phyloP scores from a whole-genome alignment of 2,113 vertebrate species.

The Phycodurus eques region DNA sequence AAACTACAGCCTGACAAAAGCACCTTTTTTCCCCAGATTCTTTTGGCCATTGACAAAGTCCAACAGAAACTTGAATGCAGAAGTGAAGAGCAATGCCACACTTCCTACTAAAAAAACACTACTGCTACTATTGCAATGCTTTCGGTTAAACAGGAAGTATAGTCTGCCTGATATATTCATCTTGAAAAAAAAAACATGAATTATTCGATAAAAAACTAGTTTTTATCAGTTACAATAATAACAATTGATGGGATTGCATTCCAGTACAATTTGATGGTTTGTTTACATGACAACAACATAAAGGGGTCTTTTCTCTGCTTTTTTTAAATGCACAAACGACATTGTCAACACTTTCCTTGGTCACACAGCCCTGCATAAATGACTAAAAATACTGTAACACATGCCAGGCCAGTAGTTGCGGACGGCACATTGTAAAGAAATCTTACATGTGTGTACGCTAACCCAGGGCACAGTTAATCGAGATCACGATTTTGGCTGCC shows the following conservation, averaged over 20 bases:
- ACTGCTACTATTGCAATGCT: neutral
- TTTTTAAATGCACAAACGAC: neutral
- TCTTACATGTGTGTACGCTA: neutral
- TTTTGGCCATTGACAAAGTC: conserved; percentile 9
- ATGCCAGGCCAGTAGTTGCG: neutral
- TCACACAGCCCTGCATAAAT: too few species aligned
- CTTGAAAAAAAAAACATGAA: neutral
- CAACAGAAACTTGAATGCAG: conserved; percentile 27
- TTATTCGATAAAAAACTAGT: neutral
- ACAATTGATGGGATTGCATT: neutral
- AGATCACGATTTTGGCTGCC: too few species aligned
- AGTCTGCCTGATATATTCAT: neutral
- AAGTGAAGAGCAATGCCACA: conserved; percentile 10
- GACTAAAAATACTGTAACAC: too few species aligned
- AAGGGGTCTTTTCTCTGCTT: neutral
- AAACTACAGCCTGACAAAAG: conserved; percentile 8
- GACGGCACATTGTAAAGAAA: neutral
- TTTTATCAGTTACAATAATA: neutral
- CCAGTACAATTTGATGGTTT: neutral
- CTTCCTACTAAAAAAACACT: conserved; percentile 2
- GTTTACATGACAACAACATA: neutral
- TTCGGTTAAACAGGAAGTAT: conserved; percentile 1
- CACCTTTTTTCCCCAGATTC: conserved; percentile 2
- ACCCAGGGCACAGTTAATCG: too few species aligned
- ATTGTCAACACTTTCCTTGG: neutral